Evolutionary conservation across 1,140 invertebrate species (phyloP).

Genomic region (Nephila pilipes): DNA sequence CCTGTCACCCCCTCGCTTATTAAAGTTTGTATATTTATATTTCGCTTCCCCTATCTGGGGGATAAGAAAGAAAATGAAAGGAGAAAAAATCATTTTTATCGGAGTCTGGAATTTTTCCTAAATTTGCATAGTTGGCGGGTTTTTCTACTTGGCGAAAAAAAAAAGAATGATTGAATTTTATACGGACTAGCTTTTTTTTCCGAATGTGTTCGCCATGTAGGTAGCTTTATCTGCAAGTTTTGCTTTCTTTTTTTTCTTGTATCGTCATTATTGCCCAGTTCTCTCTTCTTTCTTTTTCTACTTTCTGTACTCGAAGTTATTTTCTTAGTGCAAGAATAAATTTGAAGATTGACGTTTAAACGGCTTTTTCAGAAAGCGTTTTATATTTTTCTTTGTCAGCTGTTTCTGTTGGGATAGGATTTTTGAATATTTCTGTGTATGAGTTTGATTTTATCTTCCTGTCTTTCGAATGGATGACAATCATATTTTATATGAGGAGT

Average conservation of each 20-base stretch:
- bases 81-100: neutral
- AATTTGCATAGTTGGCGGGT: constrained; percentile 10
- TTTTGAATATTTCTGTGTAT: too few species aligned
- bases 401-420: too few species aligned
- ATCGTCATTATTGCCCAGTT: neutral
- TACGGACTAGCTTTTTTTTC: too few species aligned
- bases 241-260: neutral
- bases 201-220: neutral
- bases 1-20: neutral
- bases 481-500: too few species aligned
- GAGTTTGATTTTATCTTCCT: too few species aligned
- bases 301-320: neutral
- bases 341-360: neutral
- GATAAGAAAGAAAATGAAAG: neutral
- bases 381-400: too few species aligned
- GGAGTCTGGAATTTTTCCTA: neutral
- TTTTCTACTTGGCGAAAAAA: neutral
- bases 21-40: neutral
- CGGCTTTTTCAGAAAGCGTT: too few species aligned
- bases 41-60: too few species aligned
- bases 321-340: neutral
- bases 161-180: too few species aligned
- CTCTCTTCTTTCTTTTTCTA: neutral
- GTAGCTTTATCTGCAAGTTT: neutral
- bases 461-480: too few species aligned